Evolutionary conservation across 2,113 vertebrate genomes (phyloP).

Genomic region (Pimephales promelas): DNA sequence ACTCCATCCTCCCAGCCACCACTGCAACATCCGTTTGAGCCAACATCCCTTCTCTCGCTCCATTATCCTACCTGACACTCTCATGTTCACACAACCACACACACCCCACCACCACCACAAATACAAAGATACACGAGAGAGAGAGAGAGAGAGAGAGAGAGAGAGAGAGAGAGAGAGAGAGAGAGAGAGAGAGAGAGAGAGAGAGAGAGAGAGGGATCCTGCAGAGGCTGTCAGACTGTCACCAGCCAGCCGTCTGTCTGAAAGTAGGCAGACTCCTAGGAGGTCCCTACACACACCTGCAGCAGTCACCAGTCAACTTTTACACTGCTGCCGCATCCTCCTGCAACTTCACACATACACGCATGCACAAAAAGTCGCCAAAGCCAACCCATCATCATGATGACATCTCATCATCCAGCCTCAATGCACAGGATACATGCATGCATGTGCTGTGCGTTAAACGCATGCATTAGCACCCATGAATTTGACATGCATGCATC

Average conservation of each 20-base stretch:
- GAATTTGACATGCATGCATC: not conserved
- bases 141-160: constrained; percentile 7
- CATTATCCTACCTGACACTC: constrained; percentile 21
- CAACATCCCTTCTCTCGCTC: constrained; percentile 21
- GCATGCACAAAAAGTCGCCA: not conserved
- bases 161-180: constrained; percentile 11
- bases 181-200: not conserved
- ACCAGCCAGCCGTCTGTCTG: constrained; percentile 27
- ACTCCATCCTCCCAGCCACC: constrained; percentile 17
- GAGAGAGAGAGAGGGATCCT: constrained; percentile 3
- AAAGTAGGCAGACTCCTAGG: constrained; percentile 46
- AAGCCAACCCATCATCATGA: not conserved
- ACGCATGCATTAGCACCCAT: not conserved
- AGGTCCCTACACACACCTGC: constrained; percentile 52
- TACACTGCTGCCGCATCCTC: constrained; percentile 48
- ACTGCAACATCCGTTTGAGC: constrained; percentile 17
- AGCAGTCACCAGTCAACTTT: constrained; percentile 56
- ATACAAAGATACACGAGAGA: constrained; percentile 27
- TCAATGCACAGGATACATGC: not conserved
- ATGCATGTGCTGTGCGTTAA: not conserved
- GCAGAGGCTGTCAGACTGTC: constrained; percentile 45
- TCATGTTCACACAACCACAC: not conserved
- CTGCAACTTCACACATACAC: constrained; percentile 43
- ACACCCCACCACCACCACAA: not conserved
- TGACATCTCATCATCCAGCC: not conserved